phyloP scores from a whole-genome alignment of 2,113 vertebrate species.

The Pelusios castaneus region DNA sequence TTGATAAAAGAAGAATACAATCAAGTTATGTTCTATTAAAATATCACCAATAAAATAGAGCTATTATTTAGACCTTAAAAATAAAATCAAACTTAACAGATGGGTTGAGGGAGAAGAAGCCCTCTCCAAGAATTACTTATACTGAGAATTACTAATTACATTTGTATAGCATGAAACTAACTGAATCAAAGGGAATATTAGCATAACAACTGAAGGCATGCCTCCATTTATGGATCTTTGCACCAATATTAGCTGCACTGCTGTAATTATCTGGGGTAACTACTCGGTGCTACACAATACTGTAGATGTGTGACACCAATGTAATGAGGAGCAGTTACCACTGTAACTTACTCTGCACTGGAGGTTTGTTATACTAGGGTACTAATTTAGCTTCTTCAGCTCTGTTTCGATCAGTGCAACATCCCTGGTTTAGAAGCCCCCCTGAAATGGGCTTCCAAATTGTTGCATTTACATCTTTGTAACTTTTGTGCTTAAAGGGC shows the following conservation, averaged over 20 bases:
- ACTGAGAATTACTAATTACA: neutral
- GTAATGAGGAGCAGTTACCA: neutral
- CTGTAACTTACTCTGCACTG: no score
- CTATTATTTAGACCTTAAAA: neutral
- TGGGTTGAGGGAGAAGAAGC: neutral
- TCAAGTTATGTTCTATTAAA: neutral
- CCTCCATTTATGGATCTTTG: neutral
- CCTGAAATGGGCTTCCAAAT: neutral
- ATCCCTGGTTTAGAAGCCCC: rapidly evolving
- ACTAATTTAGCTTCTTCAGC: neutral
- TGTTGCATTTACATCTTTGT: neutral
- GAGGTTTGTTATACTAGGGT: neutral
- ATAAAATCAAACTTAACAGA: neutral
- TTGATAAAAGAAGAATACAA: neutral
- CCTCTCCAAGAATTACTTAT: neutral
- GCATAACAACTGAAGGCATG: neutral
- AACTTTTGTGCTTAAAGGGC: neutral
- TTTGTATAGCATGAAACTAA: neutral
- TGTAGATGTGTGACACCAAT: neutral
- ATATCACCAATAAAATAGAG: neutral
- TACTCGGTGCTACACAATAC: neutral
- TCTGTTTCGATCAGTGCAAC: rapidly evolving
- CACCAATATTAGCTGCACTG: neutral
- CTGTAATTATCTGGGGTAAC: neutral
- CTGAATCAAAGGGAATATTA: neutral